phyloP scores from a whole-genome alignment of 1,140 invertebrate genomes.

The Drosophila bifasciata region DNA sequence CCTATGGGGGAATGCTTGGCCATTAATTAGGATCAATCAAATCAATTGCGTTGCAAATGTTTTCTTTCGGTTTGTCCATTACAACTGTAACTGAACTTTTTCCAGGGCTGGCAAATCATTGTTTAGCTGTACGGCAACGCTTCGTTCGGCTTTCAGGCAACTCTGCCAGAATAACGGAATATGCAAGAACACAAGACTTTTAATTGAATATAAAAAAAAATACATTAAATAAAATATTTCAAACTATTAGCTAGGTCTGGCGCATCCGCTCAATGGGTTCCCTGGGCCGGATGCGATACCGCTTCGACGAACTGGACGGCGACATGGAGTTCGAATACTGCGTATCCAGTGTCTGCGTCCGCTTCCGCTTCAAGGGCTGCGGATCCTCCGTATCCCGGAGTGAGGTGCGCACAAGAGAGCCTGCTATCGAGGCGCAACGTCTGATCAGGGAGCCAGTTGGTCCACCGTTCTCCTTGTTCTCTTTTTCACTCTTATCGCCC shows the following conservation, averaged over 20 bases:
- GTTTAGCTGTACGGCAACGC: conserved; percentile 4
- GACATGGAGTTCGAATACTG: conserved; percentile 49
- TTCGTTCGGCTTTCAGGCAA: neutral
- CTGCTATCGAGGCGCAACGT: conserved; percentile 77
- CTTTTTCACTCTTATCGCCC: neutral
- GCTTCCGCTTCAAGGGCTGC: conserved; percentile 69
- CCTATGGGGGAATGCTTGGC: neutral
- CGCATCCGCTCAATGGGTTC: conserved; percentile 78
- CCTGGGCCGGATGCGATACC: conserved; percentile 73
- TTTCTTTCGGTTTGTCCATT: no score
- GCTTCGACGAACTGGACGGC: conserved; percentile 64
- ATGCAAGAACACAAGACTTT: conserved; percentile 14
- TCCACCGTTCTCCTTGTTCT: conserved; percentile 46
- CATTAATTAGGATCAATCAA: neutral
- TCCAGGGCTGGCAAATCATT: no score
- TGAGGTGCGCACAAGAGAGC: conserved; percentile 67
- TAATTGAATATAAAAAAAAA: conserved; percentile 20
- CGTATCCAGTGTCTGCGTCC: conserved; percentile 71
- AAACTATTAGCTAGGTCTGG: conserved; percentile 22
- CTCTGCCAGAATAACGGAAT: neutral
- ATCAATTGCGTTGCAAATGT: no score
- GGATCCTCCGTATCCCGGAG: conserved; percentile 36
- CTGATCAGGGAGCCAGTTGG: conserved; percentile 54
- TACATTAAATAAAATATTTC: conserved; percentile 19
- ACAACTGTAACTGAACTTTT: no score